phyloP scores from a whole-genome alignment of 1,140 invertebrate genomes.

The Phortica variegata region DNA sequence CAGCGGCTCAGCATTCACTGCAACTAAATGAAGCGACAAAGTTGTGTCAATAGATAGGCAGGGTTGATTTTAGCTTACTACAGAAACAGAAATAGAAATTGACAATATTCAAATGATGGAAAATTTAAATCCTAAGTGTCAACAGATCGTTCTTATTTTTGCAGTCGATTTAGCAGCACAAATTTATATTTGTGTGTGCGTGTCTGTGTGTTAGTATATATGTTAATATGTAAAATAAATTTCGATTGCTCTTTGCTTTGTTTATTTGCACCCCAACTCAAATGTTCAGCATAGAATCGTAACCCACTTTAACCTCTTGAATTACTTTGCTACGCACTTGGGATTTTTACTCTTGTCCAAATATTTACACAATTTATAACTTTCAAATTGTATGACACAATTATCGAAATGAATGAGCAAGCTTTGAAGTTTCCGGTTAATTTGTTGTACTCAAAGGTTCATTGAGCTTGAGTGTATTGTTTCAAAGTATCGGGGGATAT shows the following conservation, averaged over 20 bases:
- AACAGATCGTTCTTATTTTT: conserved; percentile 40
- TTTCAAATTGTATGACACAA: conserved; percentile 47
- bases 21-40: too few relatives aligned
- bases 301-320: conserved; percentile 14
- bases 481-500: too few relatives aligned
- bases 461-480: too few relatives aligned
- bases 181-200: too few relatives aligned
- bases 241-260: conserved; percentile 41
- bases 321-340: not conserved
- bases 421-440: conserved; percentile 7
- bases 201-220: not conserved
- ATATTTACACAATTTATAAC: conserved; percentile 54
- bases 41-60: too few relatives aligned
- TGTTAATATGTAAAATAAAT: conserved; percentile 33
- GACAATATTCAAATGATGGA: conserved; percentile 45
- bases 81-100: too few relatives aligned
- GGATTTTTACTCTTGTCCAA: conserved; percentile 27
- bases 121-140: conserved; percentile 53
- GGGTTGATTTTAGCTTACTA: too few relatives aligned
- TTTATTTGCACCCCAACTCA: conserved; percentile 5
- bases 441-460: conserved; percentile 15
- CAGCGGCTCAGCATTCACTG: too few relatives aligned
- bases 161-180: too few relatives aligned
- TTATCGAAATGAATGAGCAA: conserved; percentile 24
- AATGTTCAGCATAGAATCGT: not conserved